Evolutionary conservation across 1,140 invertebrate genomes (phyloP).

Genomic region (Hirudo medicinalis): DNA sequence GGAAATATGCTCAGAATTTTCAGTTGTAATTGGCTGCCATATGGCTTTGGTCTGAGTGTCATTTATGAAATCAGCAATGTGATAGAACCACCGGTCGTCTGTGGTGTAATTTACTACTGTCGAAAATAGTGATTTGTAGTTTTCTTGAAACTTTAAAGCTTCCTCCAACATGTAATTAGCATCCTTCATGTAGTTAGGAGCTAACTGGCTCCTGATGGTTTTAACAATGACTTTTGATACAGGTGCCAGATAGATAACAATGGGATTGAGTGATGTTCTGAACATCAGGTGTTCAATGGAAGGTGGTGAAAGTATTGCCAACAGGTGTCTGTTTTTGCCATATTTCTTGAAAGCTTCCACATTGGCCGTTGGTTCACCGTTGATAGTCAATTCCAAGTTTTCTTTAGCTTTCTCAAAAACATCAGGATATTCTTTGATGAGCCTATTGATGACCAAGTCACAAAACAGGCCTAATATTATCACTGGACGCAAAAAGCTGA

Average conservation of each 20-base stretch:
- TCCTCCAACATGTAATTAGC: slow-evolving; percentile 19
- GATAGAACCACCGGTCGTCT: slow-evolving; percentile 18
- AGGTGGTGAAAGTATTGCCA: slow-evolving; percentile 20
- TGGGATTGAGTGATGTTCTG: slow-evolving; percentile 14
- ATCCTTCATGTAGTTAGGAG: slow-evolving; percentile 14
- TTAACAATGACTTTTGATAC: slow-evolving; percentile 19
- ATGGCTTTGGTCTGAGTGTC: slow-evolving; percentile 13
- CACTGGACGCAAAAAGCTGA: slow-evolving; percentile 17
- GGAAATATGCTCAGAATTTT: not conserved
- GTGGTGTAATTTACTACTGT: slow-evolving; percentile 15
- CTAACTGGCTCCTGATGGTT: slow-evolving; percentile 11
- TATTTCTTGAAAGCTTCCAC: not conserved
- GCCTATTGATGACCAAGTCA: slow-evolving; percentile 17
- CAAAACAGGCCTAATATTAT: slow-evolving; percentile 23
- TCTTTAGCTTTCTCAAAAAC: slow-evolving; percentile 17
- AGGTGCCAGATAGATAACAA: slow-evolving; percentile 23
- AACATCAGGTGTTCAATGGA: slow-evolving; percentile 13
- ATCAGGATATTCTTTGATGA: slow-evolving; percentile 19
- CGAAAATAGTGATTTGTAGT: slow-evolving; percentile 13
- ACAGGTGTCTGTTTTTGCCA: slow-evolving; percentile 15
- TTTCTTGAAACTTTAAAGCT: slow-evolving; percentile 18
- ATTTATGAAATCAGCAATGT: slow-evolving; percentile 19
- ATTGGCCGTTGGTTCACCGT: not conserved
- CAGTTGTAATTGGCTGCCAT: slow-evolving; percentile 13
- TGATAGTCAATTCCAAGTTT: not conserved